These are phyloP conservation scores for Timandra comae DNA, from an alignment of 2,888 invertebrate genomes.

Conservation along the genomic window DNA sequence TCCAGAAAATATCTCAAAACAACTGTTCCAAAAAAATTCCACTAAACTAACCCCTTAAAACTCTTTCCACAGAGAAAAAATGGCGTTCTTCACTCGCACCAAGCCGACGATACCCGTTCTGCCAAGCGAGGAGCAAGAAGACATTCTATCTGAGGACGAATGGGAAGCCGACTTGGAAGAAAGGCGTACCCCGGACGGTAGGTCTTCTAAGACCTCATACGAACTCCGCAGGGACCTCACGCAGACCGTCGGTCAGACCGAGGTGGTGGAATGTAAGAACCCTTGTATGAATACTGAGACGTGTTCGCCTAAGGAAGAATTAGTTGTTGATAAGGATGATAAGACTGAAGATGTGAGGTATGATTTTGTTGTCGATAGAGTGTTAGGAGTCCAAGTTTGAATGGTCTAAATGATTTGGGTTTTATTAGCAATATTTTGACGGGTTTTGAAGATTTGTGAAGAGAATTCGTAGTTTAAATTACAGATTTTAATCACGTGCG, in stretches of 20 bases:
- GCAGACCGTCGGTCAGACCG: not conserved
- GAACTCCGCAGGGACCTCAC: constrained; percentile 39
- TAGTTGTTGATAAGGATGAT: constrained; percentile 44
- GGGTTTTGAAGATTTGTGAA: too few relatives aligned
- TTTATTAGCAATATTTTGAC: too few relatives aligned
- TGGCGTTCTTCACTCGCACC: constrained; percentile 95
- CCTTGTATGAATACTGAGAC: constrained; percentile 36
- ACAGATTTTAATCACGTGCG: too few relatives aligned
- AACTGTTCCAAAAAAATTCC: too few relatives aligned
- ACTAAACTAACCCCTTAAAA: not conserved
- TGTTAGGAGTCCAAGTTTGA: constrained; percentile 89
- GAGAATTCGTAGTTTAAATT: too few relatives aligned
- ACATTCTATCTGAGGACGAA: constrained; percentile 67
- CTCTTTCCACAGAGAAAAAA: constrained; percentile 88
- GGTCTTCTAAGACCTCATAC: constrained; percentile 66
- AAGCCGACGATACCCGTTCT: constrained; percentile 85
- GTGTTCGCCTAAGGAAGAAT: constrained; percentile 3
- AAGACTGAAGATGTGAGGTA: constrained; percentile 79
- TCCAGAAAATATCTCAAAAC: too few relatives aligned
- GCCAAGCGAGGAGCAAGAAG: constrained; percentile 79
- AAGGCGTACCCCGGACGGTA: constrained; percentile 61
- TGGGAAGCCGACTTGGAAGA: constrained; percentile 67
- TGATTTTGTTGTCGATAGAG: constrained; percentile 89
- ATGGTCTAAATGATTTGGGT: constrained; percentile 23
- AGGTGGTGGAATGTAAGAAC: constrained; percentile 59